These are phyloP conservation scores for Enteromius treurensis DNA, from an alignment of 2,797 vertebrate species.

Conservation along the genomic window DNA sequence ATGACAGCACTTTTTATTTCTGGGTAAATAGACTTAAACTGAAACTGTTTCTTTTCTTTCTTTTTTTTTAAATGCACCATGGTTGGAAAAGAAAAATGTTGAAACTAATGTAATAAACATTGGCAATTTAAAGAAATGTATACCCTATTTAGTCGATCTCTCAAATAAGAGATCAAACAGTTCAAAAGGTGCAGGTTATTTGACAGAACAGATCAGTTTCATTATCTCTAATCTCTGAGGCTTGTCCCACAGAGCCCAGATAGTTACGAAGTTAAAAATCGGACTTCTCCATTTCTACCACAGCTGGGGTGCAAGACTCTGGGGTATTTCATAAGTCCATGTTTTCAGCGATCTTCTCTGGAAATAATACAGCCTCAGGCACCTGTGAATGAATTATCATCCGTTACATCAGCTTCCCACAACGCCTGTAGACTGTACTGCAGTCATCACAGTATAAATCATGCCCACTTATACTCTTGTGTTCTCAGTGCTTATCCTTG, in stretches of 20 bases:
- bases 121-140: not conserved
- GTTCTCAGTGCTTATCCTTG: not conserved
- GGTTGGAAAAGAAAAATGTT: not conserved
- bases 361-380: constrained; percentile 24
- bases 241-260: not conserved
- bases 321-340: constrained; percentile 34
- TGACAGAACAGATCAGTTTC: not conserved
- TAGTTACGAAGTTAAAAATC: constrained; percentile 4
- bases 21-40: not conserved
- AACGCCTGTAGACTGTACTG: not conserved
- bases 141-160: not conserved
- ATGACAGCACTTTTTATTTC: not conserved
- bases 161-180: not conserved
- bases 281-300: constrained; percentile 8
- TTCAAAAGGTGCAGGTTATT: not conserved
- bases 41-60: no score
- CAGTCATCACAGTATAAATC: constrained; percentile 6
- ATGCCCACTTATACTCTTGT: not conserved
- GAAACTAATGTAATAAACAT: not conserved
- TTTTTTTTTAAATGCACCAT: not conserved
- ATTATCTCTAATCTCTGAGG: not conserved
- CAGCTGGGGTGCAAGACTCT: constrained; percentile 6
- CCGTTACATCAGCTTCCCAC: constrained; percentile 41
- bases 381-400: constrained; percentile 43
- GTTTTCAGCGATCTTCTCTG: constrained; percentile 35